Conservation (phyloP, 2,888 invertebrate genomes). For the Andrena minutula region DNA sequence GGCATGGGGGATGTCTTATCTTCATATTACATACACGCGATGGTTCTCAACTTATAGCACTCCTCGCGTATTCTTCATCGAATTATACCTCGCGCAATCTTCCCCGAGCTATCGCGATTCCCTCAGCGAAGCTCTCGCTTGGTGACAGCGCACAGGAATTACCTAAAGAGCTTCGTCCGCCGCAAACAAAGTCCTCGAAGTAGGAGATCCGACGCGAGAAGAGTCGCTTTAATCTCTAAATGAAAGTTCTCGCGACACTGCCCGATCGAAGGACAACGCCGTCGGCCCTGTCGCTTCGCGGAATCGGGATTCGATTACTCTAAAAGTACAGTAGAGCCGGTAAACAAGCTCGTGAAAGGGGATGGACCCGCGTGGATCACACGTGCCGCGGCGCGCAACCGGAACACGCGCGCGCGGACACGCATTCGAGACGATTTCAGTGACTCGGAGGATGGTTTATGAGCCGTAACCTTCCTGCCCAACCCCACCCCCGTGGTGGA, state of each 20-base stretch:
- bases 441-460: slow-evolving; percentile 81
- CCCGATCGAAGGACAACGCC: neutral
- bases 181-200: neutral
- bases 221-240: slow-evolving; percentile 20
- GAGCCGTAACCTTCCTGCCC: slow-evolving; percentile 79
- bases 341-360: slow-evolving; percentile 65
- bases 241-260: slow-evolving; percentile 2
- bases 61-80: neutral
- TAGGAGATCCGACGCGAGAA: neutral
- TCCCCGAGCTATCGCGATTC: no score
- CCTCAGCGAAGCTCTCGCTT: no score
- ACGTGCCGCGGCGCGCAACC: slow-evolving; percentile 47
- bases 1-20: slow-evolving; percentile 82
- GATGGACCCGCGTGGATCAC: slow-evolving; percentile 38
- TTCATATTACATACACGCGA: slow-evolving; percentile 80
- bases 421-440: slow-evolving; percentile 75
- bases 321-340: slow-evolving; percentile 68
- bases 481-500: slow-evolving; percentile 42
- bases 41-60: slow-evolving; percentile 74
- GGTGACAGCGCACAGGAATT: no score
- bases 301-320: slow-evolving; percentile 71
- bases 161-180: no score
- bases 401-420: slow-evolving; percentile 61
- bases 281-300: slow-evolving; percentile 20
- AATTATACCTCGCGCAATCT: neutral